phyloP scores from a whole-genome alignment of 2,113 vertebrate genomes.

The Genyomyrus donnyi region DNA sequence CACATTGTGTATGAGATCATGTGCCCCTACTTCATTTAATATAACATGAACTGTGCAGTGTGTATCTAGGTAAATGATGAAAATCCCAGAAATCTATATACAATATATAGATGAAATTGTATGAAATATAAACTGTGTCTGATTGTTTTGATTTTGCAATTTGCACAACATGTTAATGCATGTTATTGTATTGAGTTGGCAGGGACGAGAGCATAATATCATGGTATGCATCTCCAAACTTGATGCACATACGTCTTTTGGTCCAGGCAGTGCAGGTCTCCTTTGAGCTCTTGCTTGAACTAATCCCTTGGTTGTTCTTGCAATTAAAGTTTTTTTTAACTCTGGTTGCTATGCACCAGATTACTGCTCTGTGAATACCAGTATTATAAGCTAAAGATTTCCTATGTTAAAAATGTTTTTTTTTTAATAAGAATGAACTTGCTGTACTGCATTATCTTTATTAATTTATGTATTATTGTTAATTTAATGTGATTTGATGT shows the following conservation, averaged over 20 bases:
- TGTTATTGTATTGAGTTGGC: neutral
- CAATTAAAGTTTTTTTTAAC: neutral
- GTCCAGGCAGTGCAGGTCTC: neutral
- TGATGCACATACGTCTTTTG: neutral
- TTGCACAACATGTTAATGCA: neutral
- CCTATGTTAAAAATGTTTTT: neutral
- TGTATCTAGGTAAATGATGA: neutral
- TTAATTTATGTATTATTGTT: neutral
- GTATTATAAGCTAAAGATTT: slow-evolving; percentile 7
- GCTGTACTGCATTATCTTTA: neutral
- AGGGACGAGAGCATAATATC: neutral
- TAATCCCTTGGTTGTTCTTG: neutral
- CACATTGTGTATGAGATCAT: neutral
- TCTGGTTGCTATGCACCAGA: slow-evolving; percentile 12
- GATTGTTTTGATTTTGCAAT: neutral
- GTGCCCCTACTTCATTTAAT: neutral
- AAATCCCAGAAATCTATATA: neutral
- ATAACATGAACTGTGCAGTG: neutral
- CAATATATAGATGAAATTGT: neutral
- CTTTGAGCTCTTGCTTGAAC: neutral
- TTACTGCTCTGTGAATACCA: slow-evolving; percentile 10
- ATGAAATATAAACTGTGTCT: neutral
- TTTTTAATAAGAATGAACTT: neutral
- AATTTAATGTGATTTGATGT: neutral
- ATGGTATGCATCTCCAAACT: neutral